These are phyloP conservation scores for Lottia scabra DNA, from an alignment of 2,888 invertebrate genomes.

Conservation along the genomic window DNA sequence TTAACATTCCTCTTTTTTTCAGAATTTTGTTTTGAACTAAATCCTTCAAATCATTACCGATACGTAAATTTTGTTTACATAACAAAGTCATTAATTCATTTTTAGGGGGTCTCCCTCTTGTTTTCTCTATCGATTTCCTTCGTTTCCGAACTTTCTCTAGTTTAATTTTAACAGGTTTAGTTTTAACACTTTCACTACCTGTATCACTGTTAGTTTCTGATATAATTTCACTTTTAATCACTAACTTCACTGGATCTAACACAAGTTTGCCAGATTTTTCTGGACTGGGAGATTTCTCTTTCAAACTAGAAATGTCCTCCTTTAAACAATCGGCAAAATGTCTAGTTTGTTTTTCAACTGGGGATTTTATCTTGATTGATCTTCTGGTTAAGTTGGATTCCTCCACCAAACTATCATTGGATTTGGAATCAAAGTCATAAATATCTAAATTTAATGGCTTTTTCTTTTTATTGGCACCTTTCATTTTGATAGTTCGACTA, in stretches of 20 bases:
- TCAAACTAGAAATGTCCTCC: background rate
- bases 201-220: background rate
- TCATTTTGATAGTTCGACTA: background rate
- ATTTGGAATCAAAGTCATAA: too few species aligned
- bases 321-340: background rate
- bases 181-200: constrained; percentile 11
- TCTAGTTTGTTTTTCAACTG: too few species aligned
- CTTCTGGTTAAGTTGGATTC: too few species aligned
- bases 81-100: constrained; percentile 39
- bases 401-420: too few species aligned
- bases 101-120: constrained; percentile 18
- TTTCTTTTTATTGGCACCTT: too few species aligned
- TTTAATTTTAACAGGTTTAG: too few species aligned
- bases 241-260: background rate
- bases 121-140: too few species aligned
- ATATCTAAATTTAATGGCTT: too few species aligned
- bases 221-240: background rate
- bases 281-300: background rate
- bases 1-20: constrained; percentile 31
- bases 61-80: constrained; percentile 38
- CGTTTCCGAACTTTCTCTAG: too few species aligned
- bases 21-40: constrained; percentile 45
- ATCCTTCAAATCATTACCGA: constrained; percentile 39
- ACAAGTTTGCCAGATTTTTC: background rate
- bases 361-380: too few species aligned